Conservation (phyloP, 2,888 invertebrate species). For the Tipula lateralis region DNA sequence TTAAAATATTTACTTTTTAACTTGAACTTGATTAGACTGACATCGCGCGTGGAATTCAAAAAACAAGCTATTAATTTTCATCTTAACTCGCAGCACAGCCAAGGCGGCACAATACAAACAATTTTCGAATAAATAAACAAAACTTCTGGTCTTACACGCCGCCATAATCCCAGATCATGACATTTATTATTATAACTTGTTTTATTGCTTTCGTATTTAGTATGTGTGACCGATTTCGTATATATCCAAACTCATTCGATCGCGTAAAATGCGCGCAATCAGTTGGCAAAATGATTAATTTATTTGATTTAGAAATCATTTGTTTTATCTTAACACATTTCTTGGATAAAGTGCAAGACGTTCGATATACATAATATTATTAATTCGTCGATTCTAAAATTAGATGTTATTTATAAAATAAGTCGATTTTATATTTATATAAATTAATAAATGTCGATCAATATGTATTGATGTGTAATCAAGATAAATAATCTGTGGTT, state of each 20-base stretch:
- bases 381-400: constrained; percentile 11
- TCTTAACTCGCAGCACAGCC: no score
- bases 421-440: background rate
- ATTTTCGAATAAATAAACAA: no score
- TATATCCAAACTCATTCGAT: no score
- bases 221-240: background rate
- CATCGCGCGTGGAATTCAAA: no score
- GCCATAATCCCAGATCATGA: background rate
- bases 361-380: background rate
- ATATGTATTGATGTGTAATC: background rate
- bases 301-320: no score
- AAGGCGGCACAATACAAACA: no score
- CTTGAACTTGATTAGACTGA: no score
- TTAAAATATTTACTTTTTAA: no score
- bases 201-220: background rate
- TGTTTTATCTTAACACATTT: background rate
- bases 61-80: no score
- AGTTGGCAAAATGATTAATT: no score
- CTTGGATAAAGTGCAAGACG: background rate
- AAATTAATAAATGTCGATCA: background rate
- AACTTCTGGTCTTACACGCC: background rate
- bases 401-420: background rate
- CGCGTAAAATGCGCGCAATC: no score
- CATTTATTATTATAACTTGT: constrained; percentile 4
- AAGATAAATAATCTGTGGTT: background rate